Evolutionary conservation across 1,140 invertebrate species (phyloP).

Genomic region (Goniozus legneri): DNA sequence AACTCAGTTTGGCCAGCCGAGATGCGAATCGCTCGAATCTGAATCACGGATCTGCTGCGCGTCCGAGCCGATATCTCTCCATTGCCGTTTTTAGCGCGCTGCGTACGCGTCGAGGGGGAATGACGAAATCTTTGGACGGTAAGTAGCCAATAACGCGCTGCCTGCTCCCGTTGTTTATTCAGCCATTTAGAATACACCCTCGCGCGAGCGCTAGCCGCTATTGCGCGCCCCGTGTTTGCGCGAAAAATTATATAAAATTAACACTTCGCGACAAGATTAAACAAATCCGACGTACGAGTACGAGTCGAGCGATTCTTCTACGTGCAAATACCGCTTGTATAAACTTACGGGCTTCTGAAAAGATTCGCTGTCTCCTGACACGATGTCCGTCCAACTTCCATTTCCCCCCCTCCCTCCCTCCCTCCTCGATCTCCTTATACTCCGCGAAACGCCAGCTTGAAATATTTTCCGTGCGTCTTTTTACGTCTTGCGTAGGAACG

Average conservation of each 20-base stretch:
- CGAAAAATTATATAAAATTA: conserved; percentile 51
- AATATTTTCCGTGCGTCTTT: too few species aligned
- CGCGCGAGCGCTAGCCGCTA: conserved; percentile 14
- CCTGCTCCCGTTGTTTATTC: conserved; percentile 36
- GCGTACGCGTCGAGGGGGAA: conserved; percentile 2
- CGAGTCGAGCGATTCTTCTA: conserved; percentile 8
- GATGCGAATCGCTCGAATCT: neutral
- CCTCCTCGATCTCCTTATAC: neutral
- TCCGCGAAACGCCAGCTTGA: too few species aligned
- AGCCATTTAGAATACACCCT: conserved; percentile 25
- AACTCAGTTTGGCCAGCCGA: neutral
- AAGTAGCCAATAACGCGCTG: conserved; percentile 17
- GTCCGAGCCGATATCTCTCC: neutral
- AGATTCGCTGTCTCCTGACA: conserved; percentile 34
- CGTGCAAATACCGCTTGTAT: conserved; percentile 47
- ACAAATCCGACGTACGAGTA: conserved; percentile 35
- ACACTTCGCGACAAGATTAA: conserved; percentile 46
- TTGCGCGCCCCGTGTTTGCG: conserved; percentile 35
- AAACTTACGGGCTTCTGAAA: conserved; percentile 47
- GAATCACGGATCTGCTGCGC: neutral
- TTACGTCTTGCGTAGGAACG: too few species aligned
- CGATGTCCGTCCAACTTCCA: conserved; percentile 5
- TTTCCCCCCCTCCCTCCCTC: neutral
- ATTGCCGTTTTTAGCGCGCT: neutral
- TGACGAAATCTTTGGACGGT: conserved; percentile 12